Evolutionary conservation across 2,113 vertebrate species (phyloP).

Genomic region (Tamias sibiricus): DNA sequence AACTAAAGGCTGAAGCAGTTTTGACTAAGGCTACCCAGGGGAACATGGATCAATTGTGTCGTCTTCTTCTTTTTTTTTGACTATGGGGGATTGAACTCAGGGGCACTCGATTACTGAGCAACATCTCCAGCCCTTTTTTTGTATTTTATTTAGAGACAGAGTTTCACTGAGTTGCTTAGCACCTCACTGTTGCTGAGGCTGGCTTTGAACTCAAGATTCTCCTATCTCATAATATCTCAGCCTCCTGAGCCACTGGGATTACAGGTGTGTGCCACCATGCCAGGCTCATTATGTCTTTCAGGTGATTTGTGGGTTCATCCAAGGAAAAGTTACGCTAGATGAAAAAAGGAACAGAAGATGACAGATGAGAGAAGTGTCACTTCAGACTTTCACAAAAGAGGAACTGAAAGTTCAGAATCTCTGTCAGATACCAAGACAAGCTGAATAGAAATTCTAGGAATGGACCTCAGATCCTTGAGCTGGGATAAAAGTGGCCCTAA

Average conservation of each 20-base stretch:
- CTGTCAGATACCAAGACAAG: not conserved
- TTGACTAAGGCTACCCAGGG: not conserved
- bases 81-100: no score
- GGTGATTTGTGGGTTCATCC: not conserved
- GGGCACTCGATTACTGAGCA: no score
- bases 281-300: not conserved
- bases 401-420: conserved; percentile 11
- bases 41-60: not conserved
- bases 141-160: no score
- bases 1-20: not conserved
- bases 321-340: not conserved
- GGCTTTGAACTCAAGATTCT: no score
- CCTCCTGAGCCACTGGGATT: no score
- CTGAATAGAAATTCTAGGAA: not conserved
- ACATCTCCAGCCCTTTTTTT: no score
- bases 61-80: no score
- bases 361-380: not conserved
- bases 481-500: not conserved
- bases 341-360: not conserved
- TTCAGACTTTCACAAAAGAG: not conserved
- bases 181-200: no score
- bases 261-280: no score
- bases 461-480: not conserved
- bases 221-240: no score
- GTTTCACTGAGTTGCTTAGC: no score